phyloP scores from a whole-genome alignment of 2,113 vertebrate species.

The Aspidoscelis tigris region DNA sequence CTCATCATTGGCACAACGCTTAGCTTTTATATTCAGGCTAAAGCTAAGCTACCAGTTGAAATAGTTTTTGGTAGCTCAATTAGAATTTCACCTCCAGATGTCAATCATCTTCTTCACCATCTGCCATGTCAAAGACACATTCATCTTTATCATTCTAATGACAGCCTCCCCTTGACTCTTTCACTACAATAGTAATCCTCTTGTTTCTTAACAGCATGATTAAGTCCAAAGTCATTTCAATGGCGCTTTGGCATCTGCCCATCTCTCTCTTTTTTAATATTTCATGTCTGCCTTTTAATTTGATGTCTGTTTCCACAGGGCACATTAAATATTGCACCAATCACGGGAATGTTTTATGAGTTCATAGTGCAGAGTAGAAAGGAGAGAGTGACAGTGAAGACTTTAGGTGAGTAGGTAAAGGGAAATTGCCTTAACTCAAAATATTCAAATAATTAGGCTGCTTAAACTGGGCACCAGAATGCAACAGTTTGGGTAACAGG shows the following conservation, averaged over 20 bases:
- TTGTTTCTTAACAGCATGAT: conserved; percentile 41
- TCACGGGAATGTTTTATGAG: conserved; percentile 43
- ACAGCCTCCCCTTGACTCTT: conserved; percentile 1
- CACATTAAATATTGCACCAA: conserved; percentile 33
- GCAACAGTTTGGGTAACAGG: no score
- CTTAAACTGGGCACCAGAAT: no score
- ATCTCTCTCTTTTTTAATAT: conserved; percentile 7
- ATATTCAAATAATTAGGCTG: not conserved
- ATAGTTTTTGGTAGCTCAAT: conserved; percentile 11
- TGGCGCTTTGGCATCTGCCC: conserved; percentile 24
- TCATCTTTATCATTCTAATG: not conserved
- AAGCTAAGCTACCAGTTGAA: not conserved
- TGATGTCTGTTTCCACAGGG: conserved; percentile 41
- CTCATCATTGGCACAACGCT: not conserved
- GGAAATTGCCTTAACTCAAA: not conserved
- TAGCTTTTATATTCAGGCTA: conserved; percentile 23
- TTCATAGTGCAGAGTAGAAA: conserved; percentile 40
- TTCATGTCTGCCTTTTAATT: conserved; percentile 52
- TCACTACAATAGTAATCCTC: conserved; percentile 37
- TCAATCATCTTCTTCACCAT: conserved; percentile 43
- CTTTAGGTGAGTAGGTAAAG: not conserved
- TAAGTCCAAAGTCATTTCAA: conserved; percentile 47
- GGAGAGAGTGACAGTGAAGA: not conserved
- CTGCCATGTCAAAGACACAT: conserved; percentile 30
- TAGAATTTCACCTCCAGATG: conserved; percentile 27